phyloP scores from a whole-genome alignment of 2,113 vertebrate genomes.

The Aix galericulata region DNA sequence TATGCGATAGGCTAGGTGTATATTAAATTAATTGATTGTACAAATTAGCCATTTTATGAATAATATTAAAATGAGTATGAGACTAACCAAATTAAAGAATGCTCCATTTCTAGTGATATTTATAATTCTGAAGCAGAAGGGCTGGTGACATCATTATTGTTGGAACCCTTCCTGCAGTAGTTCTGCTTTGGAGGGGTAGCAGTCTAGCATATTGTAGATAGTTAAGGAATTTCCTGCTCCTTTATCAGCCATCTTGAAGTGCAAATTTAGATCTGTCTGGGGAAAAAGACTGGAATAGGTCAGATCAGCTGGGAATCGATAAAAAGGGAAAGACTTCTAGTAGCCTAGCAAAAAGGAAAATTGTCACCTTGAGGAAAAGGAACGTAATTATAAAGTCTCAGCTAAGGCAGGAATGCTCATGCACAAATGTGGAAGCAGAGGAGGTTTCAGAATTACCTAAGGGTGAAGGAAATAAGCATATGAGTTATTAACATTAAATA shows the following conservation, averaged over 20 bases:
- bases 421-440: background rate
- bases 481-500: background rate
- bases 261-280: conserved; percentile 22
- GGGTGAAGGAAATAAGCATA: background rate
- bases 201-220: background rate
- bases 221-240: conserved; percentile 2
- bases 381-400: background rate
- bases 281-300: background rate
- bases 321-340: background rate
- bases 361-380: background rate
- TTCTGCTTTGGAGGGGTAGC: conserved; percentile 6
- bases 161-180: background rate
- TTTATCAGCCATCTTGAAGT: background rate
- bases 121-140: conserved; percentile 26
- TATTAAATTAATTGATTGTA: background rate
- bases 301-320: background rate
- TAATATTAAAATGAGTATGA: background rate
- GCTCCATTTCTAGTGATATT: conserved; percentile 7
- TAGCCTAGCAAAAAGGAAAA: background rate
- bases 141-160: background rate
- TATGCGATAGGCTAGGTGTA: background rate
- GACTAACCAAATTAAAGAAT: conserved; percentile 3
- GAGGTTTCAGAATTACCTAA: background rate
- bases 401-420: background rate
- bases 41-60: background rate